Percentiles rank a stretch among this genome's conserved stretches.
These are phyloP conservation scores for Sycophaga agraensis DNA, from an alignment of 1,140 invertebrate species.

Conservation along the genomic window DNA sequence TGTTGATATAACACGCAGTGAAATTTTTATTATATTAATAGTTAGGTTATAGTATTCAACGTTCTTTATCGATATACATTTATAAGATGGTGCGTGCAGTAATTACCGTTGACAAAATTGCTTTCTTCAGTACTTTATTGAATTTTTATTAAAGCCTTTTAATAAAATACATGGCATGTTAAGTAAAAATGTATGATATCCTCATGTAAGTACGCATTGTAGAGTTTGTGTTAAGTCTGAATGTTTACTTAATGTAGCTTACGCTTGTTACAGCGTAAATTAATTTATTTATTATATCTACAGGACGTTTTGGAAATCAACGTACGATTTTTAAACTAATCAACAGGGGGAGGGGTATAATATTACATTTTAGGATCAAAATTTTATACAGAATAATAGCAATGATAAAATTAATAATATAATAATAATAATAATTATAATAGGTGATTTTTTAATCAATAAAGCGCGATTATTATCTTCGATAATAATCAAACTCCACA, in stretches of 20 bases:
- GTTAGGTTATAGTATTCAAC: neutral
- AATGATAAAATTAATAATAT: slow-evolving; percentile 23
- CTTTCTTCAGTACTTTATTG: neutral
- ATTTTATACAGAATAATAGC: slow-evolving; percentile 47
- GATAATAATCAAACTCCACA: slow-evolving; percentile 20
- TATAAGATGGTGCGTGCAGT: neutral
- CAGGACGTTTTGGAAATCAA: slow-evolving; percentile 32
- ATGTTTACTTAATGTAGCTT: slow-evolving; percentile 9
- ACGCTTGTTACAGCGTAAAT: slow-evolving; percentile 30
- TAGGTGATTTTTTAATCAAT: slow-evolving; percentile 28
- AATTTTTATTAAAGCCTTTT: slow-evolving; percentile 4
- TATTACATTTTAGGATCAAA: slow-evolving; percentile 44
- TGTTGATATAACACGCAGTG: neutral
- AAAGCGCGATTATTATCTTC: slow-evolving; percentile 7
- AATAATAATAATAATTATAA: slow-evolving; percentile 35
- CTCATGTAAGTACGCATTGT: slow-evolving; percentile 31
- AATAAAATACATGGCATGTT: slow-evolving; percentile 12
- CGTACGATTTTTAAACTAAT: slow-evolving; percentile 42
- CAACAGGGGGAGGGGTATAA: slow-evolving; percentile 46
- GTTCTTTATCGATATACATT: neutral
- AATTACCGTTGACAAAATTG: neutral
- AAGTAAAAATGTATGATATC: slow-evolving; percentile 2
- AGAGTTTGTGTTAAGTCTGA: slow-evolving; percentile 13
- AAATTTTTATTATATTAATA: neutral
- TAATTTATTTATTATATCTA: slow-evolving; percentile 32